phyloP scores from a whole-genome alignment of 1,140 invertebrate genomes.

The Gonioctena quinquepunctata region DNA sequence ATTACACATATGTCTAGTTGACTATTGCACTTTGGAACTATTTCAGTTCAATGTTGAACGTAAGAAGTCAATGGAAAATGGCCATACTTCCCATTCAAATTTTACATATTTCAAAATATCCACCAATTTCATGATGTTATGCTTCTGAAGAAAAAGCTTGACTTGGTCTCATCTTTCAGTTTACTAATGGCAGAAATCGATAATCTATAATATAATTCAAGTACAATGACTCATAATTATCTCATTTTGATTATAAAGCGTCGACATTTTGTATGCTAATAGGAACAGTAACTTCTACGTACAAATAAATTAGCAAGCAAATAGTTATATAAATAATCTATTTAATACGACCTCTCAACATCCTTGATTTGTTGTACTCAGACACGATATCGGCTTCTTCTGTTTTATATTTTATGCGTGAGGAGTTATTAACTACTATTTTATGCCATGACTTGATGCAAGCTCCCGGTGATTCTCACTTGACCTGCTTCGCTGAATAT shows the following conservation, averaged over 20 bases:
- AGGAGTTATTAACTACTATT: conserved; percentile 27
- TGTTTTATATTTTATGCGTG: conserved; percentile 34
- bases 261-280: conserved; percentile 37
- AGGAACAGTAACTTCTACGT: conserved; percentile 30
- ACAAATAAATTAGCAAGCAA: conserved; percentile 35
- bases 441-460: conserved; percentile 2
- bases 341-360: conserved; percentile 34
- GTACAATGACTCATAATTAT: not conserved
- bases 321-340: conserved; percentile 37
- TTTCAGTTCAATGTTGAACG: too few relatives aligned
- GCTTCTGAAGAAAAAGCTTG: too few relatives aligned
- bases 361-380: conserved; percentile 33
- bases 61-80: too few relatives aligned
- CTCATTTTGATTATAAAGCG: not conserved
- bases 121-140: too few relatives aligned
- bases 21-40: too few relatives aligned
- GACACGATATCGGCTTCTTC: conserved; percentile 36
- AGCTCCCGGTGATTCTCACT: not conserved
- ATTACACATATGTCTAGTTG: too few relatives aligned
- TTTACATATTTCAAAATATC: too few relatives aligned
- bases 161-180: too few relatives aligned
- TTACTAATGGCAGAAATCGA: too few relatives aligned
- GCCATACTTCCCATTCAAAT: too few relatives aligned
- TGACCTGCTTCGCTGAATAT: too few relatives aligned
- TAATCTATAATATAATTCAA: not conserved